Evolutionary conservation across 1,140 invertebrate species (phyloP).

Genomic region (Campodea augens): DNA sequence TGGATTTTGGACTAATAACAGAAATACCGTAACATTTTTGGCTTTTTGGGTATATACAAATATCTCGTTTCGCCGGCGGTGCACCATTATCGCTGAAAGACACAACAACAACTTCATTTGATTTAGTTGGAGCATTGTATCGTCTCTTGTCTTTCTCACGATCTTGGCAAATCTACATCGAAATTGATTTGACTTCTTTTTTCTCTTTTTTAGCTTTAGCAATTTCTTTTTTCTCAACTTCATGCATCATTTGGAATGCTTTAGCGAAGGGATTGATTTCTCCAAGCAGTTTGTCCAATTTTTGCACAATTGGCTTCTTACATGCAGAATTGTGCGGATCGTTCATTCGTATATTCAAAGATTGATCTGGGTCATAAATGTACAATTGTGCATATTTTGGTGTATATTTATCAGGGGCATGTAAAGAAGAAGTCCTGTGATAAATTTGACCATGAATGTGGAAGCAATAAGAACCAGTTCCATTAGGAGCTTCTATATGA

Average conservation of each 20-base stretch:
- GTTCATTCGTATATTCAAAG: no score
- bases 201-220: constrained; percentile 5
- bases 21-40: constrained; percentile 2
- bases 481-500: no score
- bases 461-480: no score
- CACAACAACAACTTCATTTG: constrained; percentile 11
- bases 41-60: background rate
- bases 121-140: constrained; percentile 12
- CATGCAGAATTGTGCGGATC: no score
- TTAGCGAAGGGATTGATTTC: no score
- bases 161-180: background rate
- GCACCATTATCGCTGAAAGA: constrained; percentile 9
- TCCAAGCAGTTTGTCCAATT: no score
- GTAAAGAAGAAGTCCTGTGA: no score
- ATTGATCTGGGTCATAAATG: no score
- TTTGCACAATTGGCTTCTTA: no score
- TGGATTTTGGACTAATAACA: background rate
- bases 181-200: background rate
- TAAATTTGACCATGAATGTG: no score
- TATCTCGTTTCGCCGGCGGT: constrained; percentile 4
- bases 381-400: no score
- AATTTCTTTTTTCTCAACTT: constrained; percentile 12
- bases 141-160: constrained; percentile 5
- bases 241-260: constrained; percentile 13
- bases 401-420: no score